Evolutionary conservation across 2,797 vertebrate species (phyloP), one percentile per base, ranked within the genome.

Genomic region (Acanthurus lineatus): DNA sequence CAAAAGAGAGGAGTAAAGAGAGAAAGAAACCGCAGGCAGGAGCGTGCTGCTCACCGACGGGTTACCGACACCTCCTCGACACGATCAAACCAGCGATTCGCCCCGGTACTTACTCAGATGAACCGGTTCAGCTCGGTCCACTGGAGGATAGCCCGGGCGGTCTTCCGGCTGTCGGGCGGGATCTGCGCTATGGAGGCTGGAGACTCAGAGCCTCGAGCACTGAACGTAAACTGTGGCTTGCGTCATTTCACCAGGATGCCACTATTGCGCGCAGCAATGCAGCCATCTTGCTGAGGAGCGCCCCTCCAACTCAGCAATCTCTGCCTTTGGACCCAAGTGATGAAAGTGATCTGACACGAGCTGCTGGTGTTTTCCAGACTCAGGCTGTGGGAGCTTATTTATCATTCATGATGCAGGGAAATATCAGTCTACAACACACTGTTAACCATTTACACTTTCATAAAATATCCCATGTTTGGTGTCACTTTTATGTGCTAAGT

Each of bases 61-160:
- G 4, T 35, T 35, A 70, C 83, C 14, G 68, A 70, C 82, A 83
- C 87, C 70, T 58, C 67, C 4, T 56, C 64, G 65, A 76, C n/a
- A 52, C 60, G 25, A 68, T 59, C 28, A 57, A 62, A 61, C 45
- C 38, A 69, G 59, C 49, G 61, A 76, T 58, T 42, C 25, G 42
- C 65, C 69, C 70, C 9, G 22, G 11, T 88, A 95, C 95, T 95
- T 89, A 95, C 95, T 93, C 91, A 72, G 86, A 91, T 86, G 94
- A 95, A 89, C 92, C 93, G 94, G 92, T 88, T 88, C 90, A 77
- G 76, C 86, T 92, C 93, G 94, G 93, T 94, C 94, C 94, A 91
- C 92, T 84, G 76, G 86, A 86, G 88, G 89, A 54, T 67, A 49
- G 79, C 88, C 32, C 79, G 86, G 82, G 82, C 76, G 70, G 77